These are phyloP conservation scores for Clarias pachynema DNA, from an alignment of 2,797 vertebrate species.

Conservation along the genomic window DNA sequence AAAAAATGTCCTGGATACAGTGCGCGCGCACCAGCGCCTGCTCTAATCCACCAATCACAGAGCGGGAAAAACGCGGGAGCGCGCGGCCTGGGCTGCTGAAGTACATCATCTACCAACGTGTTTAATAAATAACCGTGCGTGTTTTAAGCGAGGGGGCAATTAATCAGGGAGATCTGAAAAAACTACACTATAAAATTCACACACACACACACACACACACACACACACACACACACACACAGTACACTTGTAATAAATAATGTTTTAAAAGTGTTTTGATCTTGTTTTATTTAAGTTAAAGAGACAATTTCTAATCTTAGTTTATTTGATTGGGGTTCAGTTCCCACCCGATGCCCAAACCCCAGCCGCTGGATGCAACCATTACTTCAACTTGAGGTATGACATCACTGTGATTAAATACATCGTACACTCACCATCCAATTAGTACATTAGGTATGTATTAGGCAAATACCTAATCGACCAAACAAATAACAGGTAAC, in stretches of 20 bases:
- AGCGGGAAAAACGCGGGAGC: not conserved
- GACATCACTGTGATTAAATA: not conserved
- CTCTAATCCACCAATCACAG: constrained; percentile 32
- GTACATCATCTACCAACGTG: not conserved
- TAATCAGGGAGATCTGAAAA: not conserved
- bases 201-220: too few relatives aligned
- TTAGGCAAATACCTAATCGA: too few relatives aligned
- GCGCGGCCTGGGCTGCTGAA: not conserved
- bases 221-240: not conserved
- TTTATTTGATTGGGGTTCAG: not conserved
- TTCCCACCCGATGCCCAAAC: too few relatives aligned
- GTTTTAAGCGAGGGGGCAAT: not conserved
- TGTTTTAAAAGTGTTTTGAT: not conserved
- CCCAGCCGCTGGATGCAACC: too few relatives aligned
- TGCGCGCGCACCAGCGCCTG: not conserved
- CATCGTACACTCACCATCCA: not conserved
- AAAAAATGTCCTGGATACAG: constrained; percentile 43
- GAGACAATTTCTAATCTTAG: not conserved
- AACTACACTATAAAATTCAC: not conserved
- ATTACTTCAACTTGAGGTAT: not conserved
- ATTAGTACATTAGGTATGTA: too few relatives aligned
- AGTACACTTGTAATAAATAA: not conserved
- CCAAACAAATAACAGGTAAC: too few relatives aligned
- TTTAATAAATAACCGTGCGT: too few relatives aligned
- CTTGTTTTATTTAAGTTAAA: not conserved